Base-by-base conservation (phyloP, 2,797 vertebrate genomes). In the Lepilemur septentrionalis region DNA sequence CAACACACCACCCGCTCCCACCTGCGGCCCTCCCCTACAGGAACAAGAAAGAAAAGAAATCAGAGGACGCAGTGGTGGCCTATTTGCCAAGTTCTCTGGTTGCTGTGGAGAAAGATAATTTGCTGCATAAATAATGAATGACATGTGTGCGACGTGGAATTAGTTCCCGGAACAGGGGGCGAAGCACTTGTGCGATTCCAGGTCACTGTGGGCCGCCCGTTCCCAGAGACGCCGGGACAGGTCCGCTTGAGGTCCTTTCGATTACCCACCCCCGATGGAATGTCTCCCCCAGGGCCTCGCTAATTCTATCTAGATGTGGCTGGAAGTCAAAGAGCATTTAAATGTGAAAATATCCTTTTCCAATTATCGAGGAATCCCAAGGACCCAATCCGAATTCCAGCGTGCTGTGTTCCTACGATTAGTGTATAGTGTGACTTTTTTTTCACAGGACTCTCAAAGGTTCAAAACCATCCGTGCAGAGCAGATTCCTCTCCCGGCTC, bases 111-210 rank as follows among this genome's bases (percentile, higher is more conserved):
- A 79, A 83, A 97, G 97, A 97, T 96, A 97, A 98, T 97, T 97
- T 97, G 97, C 97, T 97, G 94, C 96, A 91, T 98, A 98, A 98
- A 98, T 98, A 98, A 97, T 98, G 96, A 98, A 98, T 97, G 96
- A 94, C 97, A 96, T 92, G 93, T 95, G 95, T 98, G 97, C 98
- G 97, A 65, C 90, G 79, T 97, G 97, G 95, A 98, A 97, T 93
- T 96, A 65, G 85, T 97, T 97, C 97, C 97, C 91, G 93, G 94
- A 98, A 96, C 86, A 83, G 96, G 52, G 94, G 97, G 94, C 79
- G 97, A 95, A 97, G 97, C 96, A 93, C 85, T 91, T 94, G 95
- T 98, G 96, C 97, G 97, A 96, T 95, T 98, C 94, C 97, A 89
- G 97, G 96, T 97, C 97, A 94, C 98, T 81, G 72, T 70, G 43